These are phyloP conservation scores for Phylloscopus whistleri DNA, from an alignment of 2,113 vertebrate genomes.

Conservation along the genomic window DNA sequence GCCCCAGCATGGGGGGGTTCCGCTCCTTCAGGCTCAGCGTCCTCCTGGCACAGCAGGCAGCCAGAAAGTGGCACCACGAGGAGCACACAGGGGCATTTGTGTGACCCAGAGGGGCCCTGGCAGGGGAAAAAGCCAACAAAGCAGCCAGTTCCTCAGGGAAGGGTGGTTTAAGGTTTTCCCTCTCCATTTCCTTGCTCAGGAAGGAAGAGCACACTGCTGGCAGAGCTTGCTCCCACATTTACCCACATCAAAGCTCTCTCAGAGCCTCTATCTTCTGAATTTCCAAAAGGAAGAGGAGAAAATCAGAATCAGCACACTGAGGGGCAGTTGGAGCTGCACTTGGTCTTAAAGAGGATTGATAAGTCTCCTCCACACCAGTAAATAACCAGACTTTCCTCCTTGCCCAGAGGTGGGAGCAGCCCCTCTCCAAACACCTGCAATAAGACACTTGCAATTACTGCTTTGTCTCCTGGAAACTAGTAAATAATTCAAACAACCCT, in stretches of 20 bases:
- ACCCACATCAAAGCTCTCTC: background rate
- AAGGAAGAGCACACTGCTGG: background rate
- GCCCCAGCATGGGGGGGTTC: background rate
- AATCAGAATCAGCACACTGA: background rate
- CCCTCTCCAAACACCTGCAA: background rate
- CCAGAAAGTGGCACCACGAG: background rate
- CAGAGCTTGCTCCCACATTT: background rate
- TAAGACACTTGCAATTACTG: background rate
- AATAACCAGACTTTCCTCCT: background rate
- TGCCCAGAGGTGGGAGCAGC: background rate
- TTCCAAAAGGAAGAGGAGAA: background rate
- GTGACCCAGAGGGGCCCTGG: background rate
- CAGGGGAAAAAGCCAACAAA: background rate
- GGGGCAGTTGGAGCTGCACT: background rate
- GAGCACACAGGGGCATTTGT: rapidly evolving
- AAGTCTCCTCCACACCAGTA: background rate
- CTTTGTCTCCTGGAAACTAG: conserved; percentile 52
- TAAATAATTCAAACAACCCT: conserved; percentile 63
- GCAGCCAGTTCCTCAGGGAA: background rate
- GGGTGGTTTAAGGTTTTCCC: background rate
- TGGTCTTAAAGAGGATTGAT: background rate
- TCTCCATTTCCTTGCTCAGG: background rate
- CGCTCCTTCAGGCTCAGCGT: background rate
- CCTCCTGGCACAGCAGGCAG: rapidly evolving
- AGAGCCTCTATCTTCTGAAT: background rate